Percentiles rank a stretch among this genome's conserved stretches.
These are phyloP conservation scores for Athalia cordata DNA, from an alignment of 2,888 invertebrate species.

Conservation along the genomic window DNA sequence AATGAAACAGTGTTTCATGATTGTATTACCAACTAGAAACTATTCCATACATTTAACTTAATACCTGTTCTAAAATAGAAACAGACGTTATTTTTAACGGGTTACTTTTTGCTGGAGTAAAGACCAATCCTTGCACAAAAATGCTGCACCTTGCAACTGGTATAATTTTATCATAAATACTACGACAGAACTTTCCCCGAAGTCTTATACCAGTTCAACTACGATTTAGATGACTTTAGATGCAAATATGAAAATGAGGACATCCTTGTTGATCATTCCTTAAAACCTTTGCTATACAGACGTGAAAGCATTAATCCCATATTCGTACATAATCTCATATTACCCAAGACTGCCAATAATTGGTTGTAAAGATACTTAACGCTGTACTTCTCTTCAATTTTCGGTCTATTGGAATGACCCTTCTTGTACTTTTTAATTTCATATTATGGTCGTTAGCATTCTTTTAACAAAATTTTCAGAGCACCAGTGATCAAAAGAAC, in stretches of 20 bases:
- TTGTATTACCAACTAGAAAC: slow-evolving; percentile 10
- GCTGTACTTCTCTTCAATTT: too few species aligned
- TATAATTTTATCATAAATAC: slow-evolving; percentile 1
- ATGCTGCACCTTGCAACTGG: not conserved
- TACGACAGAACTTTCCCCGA: too few species aligned
- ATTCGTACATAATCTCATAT: too few species aligned
- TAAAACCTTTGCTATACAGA: too few species aligned
- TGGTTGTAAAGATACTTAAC: too few species aligned
- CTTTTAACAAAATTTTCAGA: not conserved
- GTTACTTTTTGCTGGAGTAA: slow-evolving; percentile 9
- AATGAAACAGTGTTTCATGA: slow-evolving; percentile 6
- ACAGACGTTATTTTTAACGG: slow-evolving; percentile 22
- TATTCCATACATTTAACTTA: slow-evolving; percentile 2
- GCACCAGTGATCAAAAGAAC: slow-evolving; percentile 8
- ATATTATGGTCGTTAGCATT: not conserved
- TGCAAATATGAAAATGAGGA: not conserved
- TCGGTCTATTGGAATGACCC: not conserved
- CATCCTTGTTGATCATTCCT: not conserved
- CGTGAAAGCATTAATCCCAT: too few species aligned
- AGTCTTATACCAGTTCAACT: too few species aligned
- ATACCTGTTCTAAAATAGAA: slow-evolving; percentile 5
- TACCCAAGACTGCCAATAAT: too few species aligned
- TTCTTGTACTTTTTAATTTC: not conserved
- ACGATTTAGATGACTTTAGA: not conserved
- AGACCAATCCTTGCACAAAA: not conserved